These are phyloP conservation scores for Dryomyza anilis DNA, from an alignment of 2,888 invertebrate species.

Conservation along the genomic window DNA sequence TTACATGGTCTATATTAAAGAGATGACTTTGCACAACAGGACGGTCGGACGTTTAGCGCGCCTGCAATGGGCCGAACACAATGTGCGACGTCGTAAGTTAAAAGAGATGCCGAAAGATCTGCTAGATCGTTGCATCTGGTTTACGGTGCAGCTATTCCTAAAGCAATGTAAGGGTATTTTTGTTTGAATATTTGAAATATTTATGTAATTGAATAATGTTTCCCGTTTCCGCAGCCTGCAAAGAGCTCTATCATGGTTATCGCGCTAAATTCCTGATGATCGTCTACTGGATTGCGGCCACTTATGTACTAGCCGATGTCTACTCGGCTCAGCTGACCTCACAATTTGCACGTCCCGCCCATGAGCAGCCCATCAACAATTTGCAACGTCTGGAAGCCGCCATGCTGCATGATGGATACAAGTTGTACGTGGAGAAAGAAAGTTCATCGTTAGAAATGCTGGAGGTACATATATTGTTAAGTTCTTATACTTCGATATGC, in stretches of 20 bases:
- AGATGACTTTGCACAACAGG: slow-evolving; percentile 48
- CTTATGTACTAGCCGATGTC: slow-evolving; percentile 79
- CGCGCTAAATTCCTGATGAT: slow-evolving; percentile 73
- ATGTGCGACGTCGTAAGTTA: slow-evolving; percentile 44
- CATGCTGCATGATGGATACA: slow-evolving; percentile 69
- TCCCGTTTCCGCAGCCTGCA: slow-evolving; percentile 46
- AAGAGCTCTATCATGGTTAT: slow-evolving; percentile 67
- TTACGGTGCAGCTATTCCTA: slow-evolving; percentile 71
- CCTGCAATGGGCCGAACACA: slow-evolving; percentile 10
- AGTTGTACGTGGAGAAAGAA: slow-evolving; percentile 73
- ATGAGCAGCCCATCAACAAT: slow-evolving; percentile 72
- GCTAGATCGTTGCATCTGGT: slow-evolving; percentile 73
- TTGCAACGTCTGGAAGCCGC: slow-evolving; percentile 70
- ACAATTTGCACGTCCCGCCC: slow-evolving; percentile 73
- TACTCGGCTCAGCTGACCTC: slow-evolving; percentile 80
- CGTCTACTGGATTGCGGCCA: slow-evolving; percentile 74
- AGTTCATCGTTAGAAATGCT: slow-evolving; percentile 74
- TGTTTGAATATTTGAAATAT: neutral
- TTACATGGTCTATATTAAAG: slow-evolving; percentile 53
- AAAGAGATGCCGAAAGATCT: slow-evolving; percentile 58
- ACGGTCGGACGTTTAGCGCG: slow-evolving; percentile 32
- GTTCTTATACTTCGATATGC: no score
- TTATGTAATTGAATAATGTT: neutral
- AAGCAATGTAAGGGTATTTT: slow-evolving; percentile 70
- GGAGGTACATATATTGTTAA: no score